These are phyloP conservation scores for Hyles vespertilio DNA, from an alignment of 1,140 invertebrate species.

Conservation along the genomic window DNA sequence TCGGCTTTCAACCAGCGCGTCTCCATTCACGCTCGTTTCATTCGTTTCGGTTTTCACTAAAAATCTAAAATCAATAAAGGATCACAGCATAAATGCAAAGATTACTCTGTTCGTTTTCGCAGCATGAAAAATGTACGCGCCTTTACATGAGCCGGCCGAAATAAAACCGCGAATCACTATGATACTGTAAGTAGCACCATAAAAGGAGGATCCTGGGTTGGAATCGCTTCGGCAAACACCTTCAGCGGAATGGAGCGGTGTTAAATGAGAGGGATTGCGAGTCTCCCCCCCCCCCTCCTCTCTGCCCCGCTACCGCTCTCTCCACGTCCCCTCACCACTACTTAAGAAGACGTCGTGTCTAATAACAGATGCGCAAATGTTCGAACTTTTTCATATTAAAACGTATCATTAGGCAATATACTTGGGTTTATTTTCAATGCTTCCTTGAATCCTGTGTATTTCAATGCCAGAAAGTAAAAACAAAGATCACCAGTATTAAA, in stretches of 20 bases:
- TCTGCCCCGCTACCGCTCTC: conserved; percentile 11
- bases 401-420: conserved; percentile 44
- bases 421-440: no score
- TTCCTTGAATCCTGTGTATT: no score
- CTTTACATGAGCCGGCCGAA: conserved; percentile 68
- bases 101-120: conserved; percentile 65
- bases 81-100: conserved; percentile 73
- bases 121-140: conserved; percentile 70
- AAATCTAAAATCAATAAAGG: conserved; percentile 76
- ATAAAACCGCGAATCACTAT: conserved; percentile 75
- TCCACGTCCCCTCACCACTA: conserved; percentile 32
- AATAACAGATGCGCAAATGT: conserved; percentile 54
- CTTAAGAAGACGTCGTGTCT: conserved; percentile 52
- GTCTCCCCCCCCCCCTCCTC: conserved; percentile 25
- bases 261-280: conserved; percentile 74
- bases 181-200: conserved; percentile 71
- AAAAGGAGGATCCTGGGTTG: conserved; percentile 66
- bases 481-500: no score
- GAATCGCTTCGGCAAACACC: conserved; percentile 74
- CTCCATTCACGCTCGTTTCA: conserved; percentile 70
- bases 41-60: conserved; percentile 71
- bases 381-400: conserved; percentile 52
- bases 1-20: conserved; percentile 63
- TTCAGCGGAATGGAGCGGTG: conserved; percentile 68
- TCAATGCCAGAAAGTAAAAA: no score